Conservation (phyloP, 2,113 vertebrate genomes). For the Campylorhamphus procurvoides region DNA sequence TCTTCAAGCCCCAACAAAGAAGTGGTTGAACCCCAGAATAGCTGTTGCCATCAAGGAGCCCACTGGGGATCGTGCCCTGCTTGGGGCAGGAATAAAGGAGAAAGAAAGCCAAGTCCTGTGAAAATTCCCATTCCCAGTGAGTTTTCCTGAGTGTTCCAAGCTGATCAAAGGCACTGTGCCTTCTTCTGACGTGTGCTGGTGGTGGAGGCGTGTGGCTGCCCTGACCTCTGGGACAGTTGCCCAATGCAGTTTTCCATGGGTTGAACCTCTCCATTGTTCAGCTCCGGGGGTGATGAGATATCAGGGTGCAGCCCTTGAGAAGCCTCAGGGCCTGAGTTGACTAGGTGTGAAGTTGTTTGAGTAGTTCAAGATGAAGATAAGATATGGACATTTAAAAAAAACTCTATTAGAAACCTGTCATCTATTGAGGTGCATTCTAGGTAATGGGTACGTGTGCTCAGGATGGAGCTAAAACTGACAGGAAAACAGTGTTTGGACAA, state of each 20-base stretch:
- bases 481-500: background rate
- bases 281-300: background rate
- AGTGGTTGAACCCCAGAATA: background rate
- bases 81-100: background rate
- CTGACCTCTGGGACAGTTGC: constrained; percentile 11
- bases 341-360: constrained; percentile 55
- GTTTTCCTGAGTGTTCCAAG: background rate
- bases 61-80: background rate
- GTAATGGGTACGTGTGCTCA: background rate
- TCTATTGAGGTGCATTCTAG: constrained; percentile 32
- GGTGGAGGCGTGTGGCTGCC: background rate
- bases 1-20: constrained; percentile 26
- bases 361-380: constrained; percentile 51
- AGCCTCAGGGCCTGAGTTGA: constrained; percentile 47
- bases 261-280: constrained; percentile 52
- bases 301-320: constrained; percentile 40
- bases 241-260: background rate
- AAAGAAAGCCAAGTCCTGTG: background rate
- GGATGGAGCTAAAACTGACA: background rate
- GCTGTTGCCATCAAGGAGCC: background rate
- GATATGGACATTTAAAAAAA: background rate
- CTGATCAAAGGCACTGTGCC: background rate
- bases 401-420: background rate
- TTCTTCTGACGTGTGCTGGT: accelerated
- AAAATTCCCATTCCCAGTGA: background rate